Conservation (phyloP, 2,888 invertebrate species). For the Rotaria macrura region DNA sequence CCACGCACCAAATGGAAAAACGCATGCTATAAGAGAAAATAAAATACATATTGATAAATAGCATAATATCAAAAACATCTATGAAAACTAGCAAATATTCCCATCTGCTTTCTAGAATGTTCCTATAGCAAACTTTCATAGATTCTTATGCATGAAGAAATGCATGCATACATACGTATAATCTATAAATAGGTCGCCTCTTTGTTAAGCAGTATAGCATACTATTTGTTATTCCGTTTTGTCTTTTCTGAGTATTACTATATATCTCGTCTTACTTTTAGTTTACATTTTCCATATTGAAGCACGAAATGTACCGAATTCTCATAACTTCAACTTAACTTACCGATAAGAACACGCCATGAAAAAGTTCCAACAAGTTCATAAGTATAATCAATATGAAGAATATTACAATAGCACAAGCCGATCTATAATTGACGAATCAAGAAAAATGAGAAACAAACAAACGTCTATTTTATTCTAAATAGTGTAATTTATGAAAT, state of each 20-base stretch:
- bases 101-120: background rate
- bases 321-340: background rate
- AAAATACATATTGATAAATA: background rate
- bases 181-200: background rate
- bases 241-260: too few relatives aligned
- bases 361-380: conserved; percentile 4
- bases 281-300: background rate
- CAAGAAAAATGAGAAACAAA: too few relatives aligned
- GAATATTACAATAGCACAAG: background rate
- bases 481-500: background rate
- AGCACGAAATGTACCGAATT: too few relatives aligned
- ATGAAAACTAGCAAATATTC: background rate
- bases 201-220: background rate
- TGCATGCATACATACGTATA: background rate
- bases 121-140: background rate
- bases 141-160: background rate
- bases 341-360: background rate
- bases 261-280: background rate
- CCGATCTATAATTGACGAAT: background rate
- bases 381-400: background rate
- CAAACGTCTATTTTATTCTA: background rate
- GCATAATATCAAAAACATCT: background rate
- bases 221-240: background rate
- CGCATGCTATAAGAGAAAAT: background rate
- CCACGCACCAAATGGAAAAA: conserved; percentile 18